Evolutionary conservation across 2,888 invertebrate genomes (phyloP), one percentile per base, ranked within the genome.

Genomic region (Campoletis raptor): DNA sequence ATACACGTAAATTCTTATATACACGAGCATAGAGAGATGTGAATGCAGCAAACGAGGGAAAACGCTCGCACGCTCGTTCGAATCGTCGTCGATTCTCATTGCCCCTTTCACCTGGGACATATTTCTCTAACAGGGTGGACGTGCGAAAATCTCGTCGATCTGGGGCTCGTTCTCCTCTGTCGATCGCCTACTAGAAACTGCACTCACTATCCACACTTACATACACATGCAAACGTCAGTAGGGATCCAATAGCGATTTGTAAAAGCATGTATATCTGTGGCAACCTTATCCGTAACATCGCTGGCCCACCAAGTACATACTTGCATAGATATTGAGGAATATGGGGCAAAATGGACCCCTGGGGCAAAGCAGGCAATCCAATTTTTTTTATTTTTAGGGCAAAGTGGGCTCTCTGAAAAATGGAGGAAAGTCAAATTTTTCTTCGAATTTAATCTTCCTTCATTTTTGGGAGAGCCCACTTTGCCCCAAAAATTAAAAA

Each of bases 191-290:
- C 48, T 30, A 30, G 57, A 52, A 54, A 57, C 57, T n/a, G n/a
- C 54, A 57, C 40, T 57, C 40, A 12, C 30, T 64, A 76, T 64
- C 45, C 64, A 21, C 64, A 45, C 21, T 45, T 30, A n/a, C 40
- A 74, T 37, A 57, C 30, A 70, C 37, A 72, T 24, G 24, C 24
- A 72, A 64, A 74, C 36, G 42, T 42, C 76, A 30, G 67, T 81
- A 69, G 81, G 69, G 79, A 78, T 74, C 82, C 74, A 85, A 85
- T 74, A 85, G 61, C 85, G 79, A 82, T 85, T 85, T 82, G 82
- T 85, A 82, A 78, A 74, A 82, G 24, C 66, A 54, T 30, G 30
- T 48, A 45, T 45, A 45, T 66, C 72, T 69, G 42, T 64, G 72
- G 64, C 72, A 83, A 78, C 72, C 83, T 83, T 83, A 83, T 83